Conservation (phyloP, 35 echinoderm and acorn worm genomes). For the Amphiura filiformis region DNA sequence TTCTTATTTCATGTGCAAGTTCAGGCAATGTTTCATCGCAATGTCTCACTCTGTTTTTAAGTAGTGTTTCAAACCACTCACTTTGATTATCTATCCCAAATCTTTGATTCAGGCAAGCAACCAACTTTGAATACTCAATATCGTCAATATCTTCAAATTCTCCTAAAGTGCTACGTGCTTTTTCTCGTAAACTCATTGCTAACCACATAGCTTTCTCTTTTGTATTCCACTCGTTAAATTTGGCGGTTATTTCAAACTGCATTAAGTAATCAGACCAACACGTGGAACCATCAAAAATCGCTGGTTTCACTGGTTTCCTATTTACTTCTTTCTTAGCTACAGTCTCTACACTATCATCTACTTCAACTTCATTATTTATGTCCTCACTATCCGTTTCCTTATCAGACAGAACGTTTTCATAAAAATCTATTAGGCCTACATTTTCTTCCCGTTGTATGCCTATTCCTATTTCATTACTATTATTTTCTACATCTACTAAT, state of each 20-base stretch:
- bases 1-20: constrained; percentile 38
- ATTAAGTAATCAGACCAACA: constrained; percentile 44
- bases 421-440: too few species aligned
- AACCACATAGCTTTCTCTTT: constrained; percentile 26
- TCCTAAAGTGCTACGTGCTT: constrained; percentile 30
- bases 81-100: constrained; percentile 43
- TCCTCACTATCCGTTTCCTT: too few species aligned
- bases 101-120: constrained; percentile 10
- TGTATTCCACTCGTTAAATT: constrained; percentile 47
- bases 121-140: neutral
- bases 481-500: too few species aligned
- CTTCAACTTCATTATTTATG: too few species aligned
- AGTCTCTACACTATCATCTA: too few species aligned
- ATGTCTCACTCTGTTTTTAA: constrained; percentile 33
- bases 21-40: constrained; percentile 25
- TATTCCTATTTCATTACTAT: too few species aligned
- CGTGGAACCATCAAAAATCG: constrained; percentile 41
- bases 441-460: too few species aligned
- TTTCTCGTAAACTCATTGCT: constrained; percentile 42
- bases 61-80: constrained; percentile 27
- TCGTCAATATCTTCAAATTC: constrained; percentile 27
- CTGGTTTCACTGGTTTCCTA: too few species aligned
- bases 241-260: constrained; percentile 45
- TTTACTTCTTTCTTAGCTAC: too few species aligned
- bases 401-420: too few species aligned